phyloP scores from a whole-genome alignment of 2,797 vertebrate species.

The Pelobates cultripes region DNA sequence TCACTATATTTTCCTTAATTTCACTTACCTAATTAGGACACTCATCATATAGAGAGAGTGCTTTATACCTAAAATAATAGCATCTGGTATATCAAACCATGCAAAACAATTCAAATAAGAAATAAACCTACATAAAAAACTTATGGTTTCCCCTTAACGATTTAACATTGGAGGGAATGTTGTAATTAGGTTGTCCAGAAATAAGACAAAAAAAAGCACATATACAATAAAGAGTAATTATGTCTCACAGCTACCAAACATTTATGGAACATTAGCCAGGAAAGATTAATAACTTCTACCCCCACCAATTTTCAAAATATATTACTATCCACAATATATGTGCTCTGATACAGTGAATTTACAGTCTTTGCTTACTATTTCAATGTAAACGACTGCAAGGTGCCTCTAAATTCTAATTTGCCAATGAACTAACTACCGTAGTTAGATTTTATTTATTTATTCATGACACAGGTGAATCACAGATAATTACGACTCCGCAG shows the following conservation, averaged over 20 bases:
- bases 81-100: not conserved
- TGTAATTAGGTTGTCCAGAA: not conserved
- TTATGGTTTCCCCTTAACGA: not conserved
- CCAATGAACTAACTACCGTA: constrained; percentile 58
- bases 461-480: constrained; percentile 64
- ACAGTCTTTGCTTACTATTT: constrained; percentile 49
- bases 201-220: not conserved
- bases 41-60: not conserved
- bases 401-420: constrained; percentile 67
- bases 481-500: constrained; percentile 61
- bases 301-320: not conserved
- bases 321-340: not conserved
- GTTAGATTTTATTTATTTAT: constrained; percentile 54
- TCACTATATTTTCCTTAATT: too few species aligned
- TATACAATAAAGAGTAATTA: not conserved
- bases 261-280: not conserved
- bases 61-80: not conserved
- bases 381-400: constrained; percentile 54
- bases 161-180: not conserved
- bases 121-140: not conserved
- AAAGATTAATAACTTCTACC: not conserved
- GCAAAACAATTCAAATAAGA: not conserved
- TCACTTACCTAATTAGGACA: too few species aligned
- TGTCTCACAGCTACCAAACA: not conserved
- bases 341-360: not conserved